Evolutionary conservation across 2,113 vertebrate genomes (phyloP).

Genomic region (Gallinago undulata): DNA sequence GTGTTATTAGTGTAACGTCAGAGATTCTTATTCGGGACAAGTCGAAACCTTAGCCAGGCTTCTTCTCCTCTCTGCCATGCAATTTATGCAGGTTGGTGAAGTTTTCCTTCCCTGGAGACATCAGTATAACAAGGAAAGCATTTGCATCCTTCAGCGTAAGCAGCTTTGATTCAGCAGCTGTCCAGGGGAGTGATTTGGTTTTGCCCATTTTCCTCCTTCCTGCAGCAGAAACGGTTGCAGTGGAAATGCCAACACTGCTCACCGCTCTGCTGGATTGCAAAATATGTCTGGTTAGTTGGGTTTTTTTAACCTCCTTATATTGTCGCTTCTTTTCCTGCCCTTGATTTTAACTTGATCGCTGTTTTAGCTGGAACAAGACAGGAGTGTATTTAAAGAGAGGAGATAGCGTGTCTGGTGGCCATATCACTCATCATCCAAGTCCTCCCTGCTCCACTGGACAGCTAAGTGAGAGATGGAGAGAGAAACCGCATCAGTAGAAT

Average conservation of each 20-base stretch:
- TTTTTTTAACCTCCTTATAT: background rate
- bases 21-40: background rate
- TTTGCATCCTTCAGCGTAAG: background rate
- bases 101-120: background rate
- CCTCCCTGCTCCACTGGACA: background rate
- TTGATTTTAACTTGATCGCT: background rate
- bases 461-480: background rate
- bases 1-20: background rate
- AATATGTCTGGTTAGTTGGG: background rate
- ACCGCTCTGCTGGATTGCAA: background rate
- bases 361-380: background rate
- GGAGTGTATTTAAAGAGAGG: background rate
- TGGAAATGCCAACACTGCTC: background rate
- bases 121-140: background rate
- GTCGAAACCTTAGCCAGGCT: fast-evolving
- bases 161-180: background rate
- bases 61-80: background rate
- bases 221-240: background rate
- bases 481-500: background rate
- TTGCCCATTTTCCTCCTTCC: background rate
- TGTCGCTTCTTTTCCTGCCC: background rate
- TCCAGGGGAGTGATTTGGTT: background rate
- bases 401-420: background rate
- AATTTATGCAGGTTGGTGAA: background rate
- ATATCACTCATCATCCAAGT: background rate